Conservation (phyloP, 1,140 invertebrate genomes). For the Neodiprion lecontei region DNA sequence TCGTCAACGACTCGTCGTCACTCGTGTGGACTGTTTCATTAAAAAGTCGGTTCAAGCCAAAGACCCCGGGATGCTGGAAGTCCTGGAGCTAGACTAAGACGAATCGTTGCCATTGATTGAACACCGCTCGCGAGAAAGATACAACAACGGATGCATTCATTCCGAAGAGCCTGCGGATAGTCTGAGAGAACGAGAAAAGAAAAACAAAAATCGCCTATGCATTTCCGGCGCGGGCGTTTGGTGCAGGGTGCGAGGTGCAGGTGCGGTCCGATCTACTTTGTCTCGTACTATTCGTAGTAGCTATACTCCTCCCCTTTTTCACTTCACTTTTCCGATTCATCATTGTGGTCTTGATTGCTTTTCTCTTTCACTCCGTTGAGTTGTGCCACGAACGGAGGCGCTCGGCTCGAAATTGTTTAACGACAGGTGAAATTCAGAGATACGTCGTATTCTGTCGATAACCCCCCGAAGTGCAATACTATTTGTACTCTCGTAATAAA, state of each 20-base stretch:
- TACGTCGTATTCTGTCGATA: neutral
- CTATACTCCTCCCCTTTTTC: neutral
- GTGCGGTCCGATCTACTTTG: constrained; percentile 9
- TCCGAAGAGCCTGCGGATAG: neutral
- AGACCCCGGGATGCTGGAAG: neutral
- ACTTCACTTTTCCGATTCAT: neutral
- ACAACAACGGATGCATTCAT: constrained; percentile 14
- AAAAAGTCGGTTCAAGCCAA: neutral
- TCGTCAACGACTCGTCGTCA: neutral
- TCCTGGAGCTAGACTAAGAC: neutral
- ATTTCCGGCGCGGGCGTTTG: constrained; percentile 1
- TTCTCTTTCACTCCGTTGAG: neutral
- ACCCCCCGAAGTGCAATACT: neutral
- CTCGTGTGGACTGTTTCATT: neutral
- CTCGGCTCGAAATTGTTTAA: neutral
- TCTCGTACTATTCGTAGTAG: neutral
- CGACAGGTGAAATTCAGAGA: neutral
- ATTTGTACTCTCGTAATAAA: too few species aligned
- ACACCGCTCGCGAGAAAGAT: neutral
- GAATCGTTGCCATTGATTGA: neutral
- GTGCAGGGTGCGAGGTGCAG: neutral
- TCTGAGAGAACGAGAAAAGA: neutral
- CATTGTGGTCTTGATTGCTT: neutral
- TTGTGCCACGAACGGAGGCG: neutral
- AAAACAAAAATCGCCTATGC: neutral